Evolutionary conservation across 2,113 vertebrate genomes (phyloP).

Genomic region (Eleginops maclovinus): DNA sequence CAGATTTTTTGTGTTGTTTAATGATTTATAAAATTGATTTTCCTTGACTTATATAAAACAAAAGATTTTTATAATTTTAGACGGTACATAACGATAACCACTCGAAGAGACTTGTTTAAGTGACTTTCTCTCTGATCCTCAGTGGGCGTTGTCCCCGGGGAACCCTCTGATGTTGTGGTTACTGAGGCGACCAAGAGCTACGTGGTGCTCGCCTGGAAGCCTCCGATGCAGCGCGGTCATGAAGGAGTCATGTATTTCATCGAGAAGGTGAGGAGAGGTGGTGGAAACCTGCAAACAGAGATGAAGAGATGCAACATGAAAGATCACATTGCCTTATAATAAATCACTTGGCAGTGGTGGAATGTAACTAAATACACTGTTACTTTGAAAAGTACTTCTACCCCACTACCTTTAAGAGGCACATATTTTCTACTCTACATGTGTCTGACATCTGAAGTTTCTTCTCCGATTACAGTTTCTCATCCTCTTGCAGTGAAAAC

Average conservation of each 20-base stretch:
- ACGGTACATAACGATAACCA: too few relatives aligned
- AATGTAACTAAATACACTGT: too few relatives aligned
- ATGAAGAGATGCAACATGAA: background rate
- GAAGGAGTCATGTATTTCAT: slow-evolving; percentile 98
- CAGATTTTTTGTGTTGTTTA: too few relatives aligned
- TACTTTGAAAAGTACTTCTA: background rate
- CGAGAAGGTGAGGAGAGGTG: slow-evolving; percentile 90
- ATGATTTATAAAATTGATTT: too few relatives aligned
- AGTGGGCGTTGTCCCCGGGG: slow-evolving; percentile 94
- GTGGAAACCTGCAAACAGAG: background rate
- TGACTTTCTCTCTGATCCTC: slow-evolving; percentile 51
- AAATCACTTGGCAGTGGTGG: background rate
- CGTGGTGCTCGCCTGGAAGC: slow-evolving; percentile 98
- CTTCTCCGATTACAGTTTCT: too few relatives aligned
- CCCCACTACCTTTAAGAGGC: too few relatives aligned
- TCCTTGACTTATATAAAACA: background rate
- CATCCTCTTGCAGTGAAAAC: too few relatives aligned
- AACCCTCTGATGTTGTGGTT: slow-evolving; percentile 90
- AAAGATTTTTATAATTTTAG: too few relatives aligned
- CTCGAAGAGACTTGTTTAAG: background rate
- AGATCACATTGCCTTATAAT: background rate
- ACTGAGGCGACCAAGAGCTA: slow-evolving; percentile 98
- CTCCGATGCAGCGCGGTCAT: slow-evolving; percentile 94
- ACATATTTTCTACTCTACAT: too few relatives aligned
- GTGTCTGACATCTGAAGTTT: too few relatives aligned